Base-by-base conservation (phyloP, 2,797 vertebrate species). In the Acropternis orthonyx region DNA sequence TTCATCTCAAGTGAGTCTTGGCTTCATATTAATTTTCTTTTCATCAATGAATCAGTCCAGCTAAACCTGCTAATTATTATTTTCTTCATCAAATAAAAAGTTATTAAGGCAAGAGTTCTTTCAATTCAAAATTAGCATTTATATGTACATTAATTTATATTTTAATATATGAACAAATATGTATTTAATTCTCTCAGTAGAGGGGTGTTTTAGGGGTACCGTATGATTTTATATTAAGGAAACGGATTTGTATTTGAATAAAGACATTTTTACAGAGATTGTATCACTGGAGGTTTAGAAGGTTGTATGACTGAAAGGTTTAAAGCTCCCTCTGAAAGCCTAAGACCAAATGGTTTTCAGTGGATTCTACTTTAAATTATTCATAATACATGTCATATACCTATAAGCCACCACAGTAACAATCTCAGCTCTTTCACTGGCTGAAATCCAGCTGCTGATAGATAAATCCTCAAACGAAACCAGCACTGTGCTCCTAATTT, bases 241-340 rank as follows among this genome's bases (percentile, higher is more conserved):
- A 96, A 88, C 51, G 79, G 46, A 94, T 97, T 96, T 97, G 69
- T 88, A 97, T 96, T 95, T 96, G 95, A 93, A 96, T 97, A 79
- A 83, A 88, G 80, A 96, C 89, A 95, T 86, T 44, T 68, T 91
- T 92, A 95, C 58, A 76, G 69, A 92, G 83, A 80, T 56, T 92
- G 85, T 83, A 90, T 36, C 85, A 82, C 58, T 85, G 86, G 41
- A 96, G 27, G 39, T 49, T 93, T n/a, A n/a, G n/a, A n/a, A n/a
- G n/a, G n/a, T n/a, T n/a, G n/a, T n/a, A n/a, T n/a, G 88, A 92
- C 36, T 87, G 41, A 62, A 93, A 97, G 77, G 73, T 88, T 93
- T 37, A 88, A 94, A 96, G 88, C 44, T 61, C 44, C 17, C 32
- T 16, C 52, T 74, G 34, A 61, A 91, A 91, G 34, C 32, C 62